phyloP scores from a whole-genome alignment of 2,888 invertebrate species.

The Platycheirus rosarum region DNA sequence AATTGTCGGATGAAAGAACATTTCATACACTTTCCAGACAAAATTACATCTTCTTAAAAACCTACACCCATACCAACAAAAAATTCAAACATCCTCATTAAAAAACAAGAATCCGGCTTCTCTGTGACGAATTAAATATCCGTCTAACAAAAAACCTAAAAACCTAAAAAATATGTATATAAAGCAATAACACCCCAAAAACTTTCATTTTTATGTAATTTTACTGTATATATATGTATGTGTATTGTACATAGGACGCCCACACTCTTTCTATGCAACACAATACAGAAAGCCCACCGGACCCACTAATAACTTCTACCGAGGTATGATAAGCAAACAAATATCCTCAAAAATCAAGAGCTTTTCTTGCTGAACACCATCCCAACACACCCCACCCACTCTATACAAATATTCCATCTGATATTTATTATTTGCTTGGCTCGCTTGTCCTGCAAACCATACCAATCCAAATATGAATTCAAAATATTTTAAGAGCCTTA shows the following conservation, averaged over 20 bases:
- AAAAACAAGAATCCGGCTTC: background rate
- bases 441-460: conserved; percentile 19
- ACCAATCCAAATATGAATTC: conserved; percentile 33
- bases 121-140: conserved; percentile 7
- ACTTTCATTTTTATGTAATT: conserved; percentile 27
- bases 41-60: conserved; percentile 31
- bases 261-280: conserved; percentile 75
- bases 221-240: conserved; percentile 32
- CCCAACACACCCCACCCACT: conserved; percentile 3
- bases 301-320: conserved; percentile 76
- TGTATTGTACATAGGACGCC: conserved; percentile 70
- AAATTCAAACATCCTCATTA: conserved; percentile 1
- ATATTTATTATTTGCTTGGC: conserved; percentile 43
- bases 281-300: conserved; percentile 81
- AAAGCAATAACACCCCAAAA: conserved; percentile 43
- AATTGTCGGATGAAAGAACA: too few species aligned
- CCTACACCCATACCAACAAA: conserved; percentile 32
- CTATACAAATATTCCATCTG: conserved; percentile 28
- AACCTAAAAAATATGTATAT: background rate
- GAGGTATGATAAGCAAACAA: conserved; percentile 58
- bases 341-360: conserved; percentile 4
- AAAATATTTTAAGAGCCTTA: background rate
- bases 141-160: conserved; percentile 7
- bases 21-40: conserved; percentile 45
- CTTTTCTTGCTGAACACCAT: conserved; percentile 38